Base-by-base conservation (phyloP, 2,797 vertebrate genomes). In the Lerista edwardsae region DNA sequence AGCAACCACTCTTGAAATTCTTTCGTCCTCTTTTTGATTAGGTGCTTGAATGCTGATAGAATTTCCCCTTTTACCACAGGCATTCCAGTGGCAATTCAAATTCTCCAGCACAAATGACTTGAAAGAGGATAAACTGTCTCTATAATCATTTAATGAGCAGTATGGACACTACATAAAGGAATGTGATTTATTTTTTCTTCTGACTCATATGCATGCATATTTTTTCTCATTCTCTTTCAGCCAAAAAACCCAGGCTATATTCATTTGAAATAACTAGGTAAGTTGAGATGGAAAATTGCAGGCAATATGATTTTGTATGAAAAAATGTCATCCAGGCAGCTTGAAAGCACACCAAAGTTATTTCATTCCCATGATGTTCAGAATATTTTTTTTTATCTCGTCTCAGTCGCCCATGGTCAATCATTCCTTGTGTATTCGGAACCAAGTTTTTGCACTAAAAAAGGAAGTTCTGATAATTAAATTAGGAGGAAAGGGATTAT, bases 21-120 rank as follows among this genome's bases (percentile, higher is more conserved):
- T 87, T 57, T 75, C 79, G 21, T 81, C 34, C 67, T 85, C 84
- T 82, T 90, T 92, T 86, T 91, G 76, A 85, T 91, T 91, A 93
- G 84, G 87, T 87, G 51, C 65, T 87, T 91, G 59, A 15, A 55
- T 92, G 89, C 89, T 91, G 89, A 81, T 92, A 91, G 86, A 91
- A 82, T 93, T 94, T 78, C 90, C 94, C 85, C 88, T 72, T 23
- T 93, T 27, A n/a, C 92, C 92, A 87, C 88, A 82, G 78, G 85
- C 94, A 94, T 96, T 95, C 94, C 95, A 94, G 89, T 69, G 84
- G 93, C 87, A 85, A 92, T 89, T 94, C 93, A 94, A 89, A 91
- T 93, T 95, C 89, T 93, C 94, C 92, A 90, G 88, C 83, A 75
- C 68, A 95, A 94, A 93, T 41, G 64, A 85, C 65, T 88, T 86